Evolutionary conservation across 2,797 vertebrate species (phyloP).

Genomic region (Rhynchotus rufescens): DNA sequence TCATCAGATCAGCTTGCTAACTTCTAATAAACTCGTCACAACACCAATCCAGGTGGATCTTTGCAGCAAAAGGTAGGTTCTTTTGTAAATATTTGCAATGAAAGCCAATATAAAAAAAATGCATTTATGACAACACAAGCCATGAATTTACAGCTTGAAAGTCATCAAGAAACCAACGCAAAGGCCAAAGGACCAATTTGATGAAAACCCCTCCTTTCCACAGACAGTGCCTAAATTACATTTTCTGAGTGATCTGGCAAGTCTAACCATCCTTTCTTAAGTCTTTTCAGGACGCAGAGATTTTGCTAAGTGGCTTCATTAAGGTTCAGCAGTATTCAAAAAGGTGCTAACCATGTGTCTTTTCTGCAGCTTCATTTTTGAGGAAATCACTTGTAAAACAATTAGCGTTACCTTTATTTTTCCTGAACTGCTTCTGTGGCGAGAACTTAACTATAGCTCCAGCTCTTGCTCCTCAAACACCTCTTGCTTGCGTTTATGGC

Average conservation of each 20-base stretch:
- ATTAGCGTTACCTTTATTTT: background rate
- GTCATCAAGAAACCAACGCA: background rate
- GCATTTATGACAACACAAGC: background rate
- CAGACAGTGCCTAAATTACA: background rate
- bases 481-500: background rate
- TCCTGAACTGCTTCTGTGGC: background rate
- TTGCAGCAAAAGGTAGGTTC: background rate
- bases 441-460: background rate
- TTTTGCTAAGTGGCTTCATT: background rate
- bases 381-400: slow-evolving; percentile 30
- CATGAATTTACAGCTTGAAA: background rate
- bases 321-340: background rate
- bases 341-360: background rate
- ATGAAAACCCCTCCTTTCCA: background rate
- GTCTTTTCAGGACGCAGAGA: background rate
- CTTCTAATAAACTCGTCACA: background rate
- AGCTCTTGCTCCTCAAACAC: background rate
- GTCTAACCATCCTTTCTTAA: background rate
- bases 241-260: background rate
- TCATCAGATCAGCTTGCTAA: background rate
- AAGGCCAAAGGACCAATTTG: background rate
- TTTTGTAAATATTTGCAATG: background rate
- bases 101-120: background rate
- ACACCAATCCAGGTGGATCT: background rate
- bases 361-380: background rate